Base-by-base conservation (phyloP, 2,113 vertebrate species). In the Toxostoma redivivum region DNA sequence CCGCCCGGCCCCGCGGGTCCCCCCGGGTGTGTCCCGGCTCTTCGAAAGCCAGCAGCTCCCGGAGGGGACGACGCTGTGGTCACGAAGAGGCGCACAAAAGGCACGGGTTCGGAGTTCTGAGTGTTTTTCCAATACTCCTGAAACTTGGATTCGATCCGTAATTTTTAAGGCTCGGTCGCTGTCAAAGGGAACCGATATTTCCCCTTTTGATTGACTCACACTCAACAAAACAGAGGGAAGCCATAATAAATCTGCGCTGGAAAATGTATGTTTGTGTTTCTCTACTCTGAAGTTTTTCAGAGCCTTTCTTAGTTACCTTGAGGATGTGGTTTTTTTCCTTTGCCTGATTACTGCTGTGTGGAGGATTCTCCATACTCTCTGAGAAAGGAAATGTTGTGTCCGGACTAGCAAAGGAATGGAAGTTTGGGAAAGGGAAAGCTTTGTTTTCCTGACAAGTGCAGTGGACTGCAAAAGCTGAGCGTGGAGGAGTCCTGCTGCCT, bases 241-340 rank as follows among this genome's bases (percentile, higher is more conserved):
- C 38, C 85, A 5, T 62, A 77, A 95, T 91, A 94, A 95, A 95
- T 96, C 80, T 92, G 61, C n/a, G 14, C 81, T 66, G 40, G 51
- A 64, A 95, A 96, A 85, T 64, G 28, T 47, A 66, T 86, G 33
- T 65, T 79, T 86, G 38, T 79, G 48, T 79, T 81, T 76, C 69
- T 74, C 24, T 56, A 4, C 38, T 42, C 53, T 45, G 38, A 92
- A 95, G 88, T 96, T 97, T 95, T 78, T 69, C 70, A 78, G 56
- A 71, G 30, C 53, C 51, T 60, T 90, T 53, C 73, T 87, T 42
- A 56, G 53, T 27, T 89, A 70, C 44, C 45, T 69, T 28, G 45
- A 69, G 62, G 45, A 56, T 45, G 62, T 16, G 18, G 86, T 81
- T 86, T 88, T 47, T 88, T 47, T 50, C 28, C 54, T 84, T 48